Base-by-base conservation (phyloP, 2,797 vertebrate genomes). In the Micromesistius poutassou region DNA sequence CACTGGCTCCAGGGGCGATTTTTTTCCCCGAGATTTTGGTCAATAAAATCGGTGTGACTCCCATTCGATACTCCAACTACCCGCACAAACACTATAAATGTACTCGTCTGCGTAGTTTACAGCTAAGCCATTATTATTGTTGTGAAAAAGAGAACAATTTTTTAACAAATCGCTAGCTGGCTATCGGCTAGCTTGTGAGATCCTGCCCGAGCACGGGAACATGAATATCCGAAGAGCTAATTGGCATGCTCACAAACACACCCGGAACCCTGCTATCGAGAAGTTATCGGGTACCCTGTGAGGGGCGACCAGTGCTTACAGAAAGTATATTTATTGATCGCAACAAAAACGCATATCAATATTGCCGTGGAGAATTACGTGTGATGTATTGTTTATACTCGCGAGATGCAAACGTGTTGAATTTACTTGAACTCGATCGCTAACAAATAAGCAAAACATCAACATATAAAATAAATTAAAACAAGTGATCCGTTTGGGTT, bases 161-260 rank as follows among this genome's bases (percentile, higher is more conserved):
- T 82, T 75, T 46, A 74, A 7, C 72, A 73, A 73, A 81, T 71
- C 50, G 87, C 72, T 84, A 86, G 89, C 80, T 84, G 83, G 89
- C 91, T 87, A 78, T 31, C 62, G 35, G 90, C 88, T 92, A 93
- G 89, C 89, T 76, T 62, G 35, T 28, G 80, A 86, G 82, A 78
- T 73, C 33, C 82, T 85, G 81, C 81, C 89, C 87, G 87, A 85
- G 83, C 91, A 91, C 93, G 88, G 92, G 92, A 94, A 94, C 92
- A 92, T 92, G 93, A 92, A 94, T 93, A 92, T 82, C 46, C 62
- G 75, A 86, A 72, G 46, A 84, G 72, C 88, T 90, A 90, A 91
- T 84, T 88, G 85, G 84, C 86, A 86, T 13, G 82, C 83, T 85
- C 84, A 80, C 87, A 80, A n/a, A 73, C 80, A 80, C 85, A 83